Evolutionary conservation across 2,888 invertebrate species (phyloP).

Genomic region (Anthoptus insignis): DNA sequence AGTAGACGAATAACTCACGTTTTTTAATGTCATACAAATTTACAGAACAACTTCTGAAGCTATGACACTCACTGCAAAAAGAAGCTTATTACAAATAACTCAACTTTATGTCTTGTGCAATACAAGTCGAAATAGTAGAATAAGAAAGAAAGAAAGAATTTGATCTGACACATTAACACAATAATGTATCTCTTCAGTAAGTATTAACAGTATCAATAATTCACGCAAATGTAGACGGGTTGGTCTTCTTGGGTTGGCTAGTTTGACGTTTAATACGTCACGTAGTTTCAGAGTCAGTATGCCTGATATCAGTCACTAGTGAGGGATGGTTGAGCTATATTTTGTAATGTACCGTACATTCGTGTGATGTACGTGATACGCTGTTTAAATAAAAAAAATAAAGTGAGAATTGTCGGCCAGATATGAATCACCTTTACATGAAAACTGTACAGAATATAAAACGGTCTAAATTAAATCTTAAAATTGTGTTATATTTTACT

Average conservation of each 20-base stretch:
- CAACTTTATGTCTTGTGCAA: no score
- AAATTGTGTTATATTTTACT: neutral
- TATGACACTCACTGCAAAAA: no score
- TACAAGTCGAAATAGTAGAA: no score
- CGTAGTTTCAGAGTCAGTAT: neutral
- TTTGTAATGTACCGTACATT: no score
- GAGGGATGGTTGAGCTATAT: no score
- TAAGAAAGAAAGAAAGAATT: no score
- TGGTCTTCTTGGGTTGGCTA: neutral
- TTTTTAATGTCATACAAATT: no score
- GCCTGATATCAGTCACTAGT: no score
- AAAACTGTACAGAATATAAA: neutral
- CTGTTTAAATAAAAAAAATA: neutral
- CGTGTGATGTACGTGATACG: neutral
- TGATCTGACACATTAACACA: neutral
- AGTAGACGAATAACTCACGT: no score
- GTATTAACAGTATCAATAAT: neutral
- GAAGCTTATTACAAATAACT: no score
- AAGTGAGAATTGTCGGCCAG: neutral
- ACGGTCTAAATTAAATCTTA: neutral
- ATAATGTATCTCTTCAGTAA: neutral
- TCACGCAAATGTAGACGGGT: neutral
- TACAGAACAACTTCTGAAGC: no score
- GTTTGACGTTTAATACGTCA: neutral
- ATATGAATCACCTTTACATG: no score